phyloP scores from a whole-genome alignment of 1,140 invertebrate species.

The Plodia interpunctella region DNA sequence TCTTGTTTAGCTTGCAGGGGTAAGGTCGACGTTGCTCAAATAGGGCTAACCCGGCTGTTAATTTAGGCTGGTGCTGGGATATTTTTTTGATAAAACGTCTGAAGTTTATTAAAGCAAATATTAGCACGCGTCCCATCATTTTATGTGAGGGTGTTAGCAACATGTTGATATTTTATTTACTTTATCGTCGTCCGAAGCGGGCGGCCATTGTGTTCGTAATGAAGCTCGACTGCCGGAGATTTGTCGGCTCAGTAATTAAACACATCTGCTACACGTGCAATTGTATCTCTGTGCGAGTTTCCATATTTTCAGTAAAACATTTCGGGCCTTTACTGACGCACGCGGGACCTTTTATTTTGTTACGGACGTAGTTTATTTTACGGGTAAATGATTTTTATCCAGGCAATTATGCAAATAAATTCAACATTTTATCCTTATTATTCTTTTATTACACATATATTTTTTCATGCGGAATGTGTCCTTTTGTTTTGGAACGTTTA shows the following conservation, averaged over 20 bases:
- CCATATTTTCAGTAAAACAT: constrained; percentile 46
- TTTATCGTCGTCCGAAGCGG: constrained; percentile 45
- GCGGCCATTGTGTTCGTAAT: constrained; percentile 50
- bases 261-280: constrained; percentile 63
- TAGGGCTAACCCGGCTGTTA: constrained; percentile 59
- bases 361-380: constrained; percentile 29
- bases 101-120: constrained; percentile 64
- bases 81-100: constrained; percentile 57
- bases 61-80: constrained; percentile 50
- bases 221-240: constrained; percentile 59
- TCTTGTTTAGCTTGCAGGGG: constrained; percentile 45
- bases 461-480: background rate
- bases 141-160: constrained; percentile 46
- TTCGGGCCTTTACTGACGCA: constrained; percentile 29
- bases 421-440: constrained; percentile 1
- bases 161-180: constrained; percentile 69
- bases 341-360: constrained; percentile 24
- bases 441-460: background rate
- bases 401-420: constrained; percentile 25
- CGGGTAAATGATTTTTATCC: constrained; percentile 20
- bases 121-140: constrained; percentile 48
- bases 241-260: constrained; percentile 69
- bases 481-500: background rate
- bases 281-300: constrained; percentile 49
- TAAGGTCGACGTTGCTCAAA: constrained; percentile 40